A percentile compares a stretch with the other conserved stretches of the same genome.
phyloP scores from a whole-genome alignment of 2,113 vertebrate genomes.

The Catharus bicknelli region DNA sequence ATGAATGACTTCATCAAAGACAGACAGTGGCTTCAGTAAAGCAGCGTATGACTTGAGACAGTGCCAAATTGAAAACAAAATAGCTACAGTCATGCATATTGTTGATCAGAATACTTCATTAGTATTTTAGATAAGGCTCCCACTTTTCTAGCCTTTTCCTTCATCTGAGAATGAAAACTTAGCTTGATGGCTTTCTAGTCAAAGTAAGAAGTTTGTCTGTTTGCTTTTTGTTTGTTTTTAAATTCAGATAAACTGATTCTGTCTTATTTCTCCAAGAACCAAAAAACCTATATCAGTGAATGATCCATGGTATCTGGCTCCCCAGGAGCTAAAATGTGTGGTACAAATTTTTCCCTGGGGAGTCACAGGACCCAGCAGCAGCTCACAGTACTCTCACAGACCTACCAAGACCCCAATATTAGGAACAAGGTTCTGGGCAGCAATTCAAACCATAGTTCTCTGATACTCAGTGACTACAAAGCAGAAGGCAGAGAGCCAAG shows the following conservation, averaged over 20 bases:
- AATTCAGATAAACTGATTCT: not conserved
- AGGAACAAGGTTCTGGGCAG: not conserved
- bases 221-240: not conserved
- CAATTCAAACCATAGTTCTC: not conserved
- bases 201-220: not conserved
- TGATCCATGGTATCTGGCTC: fast-evolving
- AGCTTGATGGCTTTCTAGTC: not conserved
- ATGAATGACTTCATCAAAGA: not conserved
- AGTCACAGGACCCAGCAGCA: not conserved
- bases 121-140: not conserved
- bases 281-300: not conserved
- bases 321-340: not conserved
- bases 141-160: not conserved
- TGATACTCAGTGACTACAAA: not conserved
- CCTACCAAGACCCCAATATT: not conserved
- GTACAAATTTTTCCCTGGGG: not conserved
- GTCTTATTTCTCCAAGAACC: not conserved
- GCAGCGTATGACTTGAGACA: not conserved
- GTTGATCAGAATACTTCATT: not conserved
- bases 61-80: not conserved
- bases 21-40: not conserved
- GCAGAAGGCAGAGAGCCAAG: not conserved
- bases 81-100: not conserved
- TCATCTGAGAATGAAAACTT: not conserved
- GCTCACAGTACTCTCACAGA: not conserved